Percentiles rank a stretch among this genome's conserved stretches.
Conservation (phyloP, 2,888 invertebrate genomes). For the Drosophila rubida region DNA sequence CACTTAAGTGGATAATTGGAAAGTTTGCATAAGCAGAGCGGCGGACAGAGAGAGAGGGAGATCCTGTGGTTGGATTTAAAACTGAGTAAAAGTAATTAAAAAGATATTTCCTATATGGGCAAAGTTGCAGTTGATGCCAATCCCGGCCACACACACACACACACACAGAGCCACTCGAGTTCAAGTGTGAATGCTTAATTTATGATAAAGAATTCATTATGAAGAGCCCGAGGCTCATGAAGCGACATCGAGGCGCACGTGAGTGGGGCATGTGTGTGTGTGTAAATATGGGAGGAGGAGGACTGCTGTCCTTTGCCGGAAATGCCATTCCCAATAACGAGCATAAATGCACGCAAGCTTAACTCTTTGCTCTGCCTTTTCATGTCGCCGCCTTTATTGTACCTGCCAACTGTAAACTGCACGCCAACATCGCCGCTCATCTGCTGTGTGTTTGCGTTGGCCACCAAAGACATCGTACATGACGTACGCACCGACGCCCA, state of each 20-base stretch:
- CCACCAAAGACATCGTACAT: constrained; percentile 75
- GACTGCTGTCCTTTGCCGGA: constrained; percentile 13
- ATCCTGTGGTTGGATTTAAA: not conserved
- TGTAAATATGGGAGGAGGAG: not conserved
- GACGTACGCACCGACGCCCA: constrained; percentile 83
- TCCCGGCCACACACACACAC: constrained; percentile 1
- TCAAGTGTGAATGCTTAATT: constrained; percentile 15
- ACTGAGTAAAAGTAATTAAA: constrained; percentile 5
- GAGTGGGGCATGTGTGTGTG: not conserved
- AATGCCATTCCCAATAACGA: constrained; percentile 44
- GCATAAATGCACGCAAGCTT: constrained; percentile 59
- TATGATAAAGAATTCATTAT: constrained; percentile 18
- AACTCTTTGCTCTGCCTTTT: constrained; percentile 64
- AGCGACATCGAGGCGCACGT: too few relatives aligned
- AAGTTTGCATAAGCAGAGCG: not conserved
- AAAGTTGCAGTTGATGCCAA: constrained; percentile 8
- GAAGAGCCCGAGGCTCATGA: not conserved
- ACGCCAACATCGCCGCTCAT: constrained; percentile 25
- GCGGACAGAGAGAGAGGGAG: not conserved
- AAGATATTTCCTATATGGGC: constrained; percentile 12
- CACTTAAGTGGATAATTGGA: constrained; percentile 16
- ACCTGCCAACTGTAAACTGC: constrained; percentile 25
- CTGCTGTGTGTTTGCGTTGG: constrained; percentile 47
- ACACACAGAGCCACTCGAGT: not conserved
- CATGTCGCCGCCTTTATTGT: constrained; percentile 52